These are phyloP conservation scores for Bombus confusus DNA, from an alignment of 1,140 invertebrate species.

Conservation along the genomic window DNA sequence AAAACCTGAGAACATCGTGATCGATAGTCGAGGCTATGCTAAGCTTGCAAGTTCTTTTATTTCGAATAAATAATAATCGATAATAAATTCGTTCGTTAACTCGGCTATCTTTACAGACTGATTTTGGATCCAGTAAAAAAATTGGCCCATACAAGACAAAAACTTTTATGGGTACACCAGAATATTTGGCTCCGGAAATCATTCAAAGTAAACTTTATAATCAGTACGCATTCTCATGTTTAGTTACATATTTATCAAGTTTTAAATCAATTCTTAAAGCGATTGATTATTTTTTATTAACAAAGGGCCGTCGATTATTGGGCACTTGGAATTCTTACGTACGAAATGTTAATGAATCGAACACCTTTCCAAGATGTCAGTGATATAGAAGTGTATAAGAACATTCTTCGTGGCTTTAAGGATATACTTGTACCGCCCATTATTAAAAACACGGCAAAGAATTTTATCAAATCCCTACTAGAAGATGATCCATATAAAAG, in stretches of 20 bases:
- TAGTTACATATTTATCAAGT: background rate
- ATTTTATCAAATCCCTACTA: constrained; percentile 85
- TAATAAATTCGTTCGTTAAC: background rate
- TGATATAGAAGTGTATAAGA: constrained; percentile 93
- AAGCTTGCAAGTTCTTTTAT: constrained; percentile 85
- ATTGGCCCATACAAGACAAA: constrained; percentile 90
- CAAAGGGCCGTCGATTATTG: constrained; percentile 90
- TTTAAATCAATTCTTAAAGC: background rate
- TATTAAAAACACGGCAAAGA: constrained; percentile 82
- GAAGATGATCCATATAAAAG: constrained; percentile 86
- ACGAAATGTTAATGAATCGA: constrained; percentile 89
- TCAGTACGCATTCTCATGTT: constrained; percentile 66
- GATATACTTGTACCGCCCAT: constrained; percentile 85
- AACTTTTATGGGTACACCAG: constrained; percentile 94
- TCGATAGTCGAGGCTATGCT: constrained; percentile 88
- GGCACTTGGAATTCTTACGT: constrained; percentile 91
- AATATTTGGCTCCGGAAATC: constrained; percentile 79
- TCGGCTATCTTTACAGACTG: constrained; percentile 84
- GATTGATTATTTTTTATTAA: constrained; percentile 77
- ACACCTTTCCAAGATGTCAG: constrained; percentile 90
- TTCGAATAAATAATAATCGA: background rate
- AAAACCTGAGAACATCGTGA: constrained; percentile 91
- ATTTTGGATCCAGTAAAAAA: constrained; percentile 94
- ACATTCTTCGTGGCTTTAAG: constrained; percentile 92
- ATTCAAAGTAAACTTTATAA: constrained; percentile 83